Evolutionary conservation across 1,140 invertebrate genomes (phyloP), one percentile per base, ranked within the genome.

Genomic region (Tetramorium alpestre): DNA sequence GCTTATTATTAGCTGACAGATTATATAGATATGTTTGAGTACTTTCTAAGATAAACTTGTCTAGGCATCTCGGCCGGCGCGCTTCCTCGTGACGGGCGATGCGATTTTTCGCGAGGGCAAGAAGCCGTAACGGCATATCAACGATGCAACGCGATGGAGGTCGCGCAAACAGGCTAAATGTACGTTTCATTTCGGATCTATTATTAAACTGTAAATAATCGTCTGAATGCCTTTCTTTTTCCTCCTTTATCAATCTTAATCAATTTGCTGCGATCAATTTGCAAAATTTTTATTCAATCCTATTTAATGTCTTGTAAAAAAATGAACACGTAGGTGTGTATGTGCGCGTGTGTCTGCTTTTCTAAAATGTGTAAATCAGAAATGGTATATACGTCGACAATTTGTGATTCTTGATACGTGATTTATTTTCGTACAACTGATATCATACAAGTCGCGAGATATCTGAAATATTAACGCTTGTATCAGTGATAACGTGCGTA

Each of bases 51-150:
- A 47, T 58, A 22, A 47, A 84, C 25, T 1, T 56, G 10, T 22
- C 28, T 16, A 33, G 16, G 25, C 28, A 22, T 5, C 22, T 70
- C 22, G 33, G 33, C 22, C 25, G 49, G 67, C 33, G 67, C 54
- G 18, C 54, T 84, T 75, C 56, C 10, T 82, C 54, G 41, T 22
- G 69, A 84, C 67, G 69, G 51, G 41, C 67, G 51, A 69, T 72
- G 80, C 67, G 22, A 75, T 75, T 84, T 84, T 49, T 84, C 69
- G 54, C 80, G 54, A 41, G 80, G 25, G 41, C 51, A 69, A 81
- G 69, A 47, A 84, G 54, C 18, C 69, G 28, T 84, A 84, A 84
- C 80, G 80, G 69, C 80, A 49, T 62, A 84, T 84, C 41, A 84
- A 75, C 67, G 67, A 72, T 70, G 78, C 80, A 70, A 70, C 49